A percentile compares a stretch with the other conserved stretches of the same genome.
phyloP scores from a whole-genome alignment of 2,113 vertebrate species.

The Carassius carassius region DNA sequence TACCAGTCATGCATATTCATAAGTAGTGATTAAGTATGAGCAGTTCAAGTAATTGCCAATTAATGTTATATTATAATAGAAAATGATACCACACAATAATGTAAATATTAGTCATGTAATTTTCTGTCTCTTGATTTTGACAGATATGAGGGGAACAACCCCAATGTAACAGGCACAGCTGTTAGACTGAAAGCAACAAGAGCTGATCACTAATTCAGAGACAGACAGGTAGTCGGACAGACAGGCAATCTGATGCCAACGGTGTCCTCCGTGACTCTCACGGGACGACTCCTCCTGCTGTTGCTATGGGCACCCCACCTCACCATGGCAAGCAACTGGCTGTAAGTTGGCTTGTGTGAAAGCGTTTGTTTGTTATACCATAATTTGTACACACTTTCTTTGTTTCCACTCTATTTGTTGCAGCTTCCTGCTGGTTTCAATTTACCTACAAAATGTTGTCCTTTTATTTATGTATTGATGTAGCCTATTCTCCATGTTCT shows the following conservation, averaged over 20 bases:
- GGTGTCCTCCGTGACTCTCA: slow-evolving; percentile 80
- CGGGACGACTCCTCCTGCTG: slow-evolving; percentile 82
- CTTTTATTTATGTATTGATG: slow-evolving; percentile 49
- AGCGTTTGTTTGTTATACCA: slow-evolving; percentile 77
- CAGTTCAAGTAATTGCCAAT: background rate
- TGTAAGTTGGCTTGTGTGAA: slow-evolving; percentile 74
- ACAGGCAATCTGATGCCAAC: slow-evolving; percentile 83
- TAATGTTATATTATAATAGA: background rate
- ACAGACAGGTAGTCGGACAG: slow-evolving; percentile 67
- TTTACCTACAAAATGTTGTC: slow-evolving; percentile 36
- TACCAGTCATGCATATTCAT: background rate
- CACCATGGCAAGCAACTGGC: slow-evolving; percentile 84
- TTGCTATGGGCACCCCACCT: slow-evolving; percentile 82
- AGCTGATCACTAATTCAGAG: slow-evolving; percentile 55
- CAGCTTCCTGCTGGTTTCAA: slow-evolving; percentile 64
- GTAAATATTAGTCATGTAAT: too few species aligned
- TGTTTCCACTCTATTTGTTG: too few species aligned
- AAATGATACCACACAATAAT: background rate
- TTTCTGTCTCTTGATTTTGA: slow-evolving; percentile 7
- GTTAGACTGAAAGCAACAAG: slow-evolving; percentile 46
- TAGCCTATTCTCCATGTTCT: slow-evolving; percentile 48
- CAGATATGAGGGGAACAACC: slow-evolving; percentile 78
- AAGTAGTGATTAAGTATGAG: background rate
- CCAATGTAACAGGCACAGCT: slow-evolving; percentile 59
- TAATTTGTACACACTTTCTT: slow-evolving; percentile 66